phyloP scores from a whole-genome alignment of 2,797 vertebrate species.

The Pteropus rufus region DNA sequence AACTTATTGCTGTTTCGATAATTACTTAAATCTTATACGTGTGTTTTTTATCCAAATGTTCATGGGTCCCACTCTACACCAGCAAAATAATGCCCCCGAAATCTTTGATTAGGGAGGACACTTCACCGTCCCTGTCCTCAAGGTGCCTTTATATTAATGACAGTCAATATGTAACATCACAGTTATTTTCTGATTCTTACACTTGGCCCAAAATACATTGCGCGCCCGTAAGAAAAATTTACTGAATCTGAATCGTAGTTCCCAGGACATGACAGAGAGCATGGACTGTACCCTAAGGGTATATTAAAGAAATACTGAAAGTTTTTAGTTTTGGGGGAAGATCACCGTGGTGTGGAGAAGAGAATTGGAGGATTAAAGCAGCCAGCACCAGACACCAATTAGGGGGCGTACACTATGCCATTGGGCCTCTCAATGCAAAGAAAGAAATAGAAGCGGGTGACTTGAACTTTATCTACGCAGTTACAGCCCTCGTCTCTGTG shows the following conservation, averaged over 20 bases:
- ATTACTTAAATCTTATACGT: not conserved
- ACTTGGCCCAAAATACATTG: not conserved
- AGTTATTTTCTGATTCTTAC: slow-evolving; percentile 17
- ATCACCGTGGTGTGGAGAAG: not conserved
- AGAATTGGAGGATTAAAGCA: not conserved
- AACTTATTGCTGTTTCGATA: not conserved
- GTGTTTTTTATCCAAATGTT: not conserved
- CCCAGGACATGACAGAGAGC: not conserved
- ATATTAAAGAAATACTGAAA: not conserved
- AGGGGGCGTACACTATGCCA: not conserved
- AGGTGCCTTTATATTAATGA: not conserved
- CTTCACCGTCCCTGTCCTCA: not conserved
- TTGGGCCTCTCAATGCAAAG: not conserved
- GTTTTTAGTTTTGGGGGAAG: not conserved
- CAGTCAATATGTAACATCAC: not conserved
- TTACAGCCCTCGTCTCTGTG: not conserved
- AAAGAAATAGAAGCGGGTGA: not conserved
- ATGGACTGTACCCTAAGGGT: not conserved
- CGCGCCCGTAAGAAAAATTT: not conserved
- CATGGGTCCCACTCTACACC: not conserved
- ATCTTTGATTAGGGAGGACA: not conserved
- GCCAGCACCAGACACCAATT: not conserved
- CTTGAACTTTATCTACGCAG: not conserved
- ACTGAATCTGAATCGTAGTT: not conserved
- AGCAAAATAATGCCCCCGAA: not conserved